These are phyloP conservation scores for Drosophila chauvacae DNA, from an alignment of 1,140 invertebrate species.

Conservation along the genomic window DNA sequence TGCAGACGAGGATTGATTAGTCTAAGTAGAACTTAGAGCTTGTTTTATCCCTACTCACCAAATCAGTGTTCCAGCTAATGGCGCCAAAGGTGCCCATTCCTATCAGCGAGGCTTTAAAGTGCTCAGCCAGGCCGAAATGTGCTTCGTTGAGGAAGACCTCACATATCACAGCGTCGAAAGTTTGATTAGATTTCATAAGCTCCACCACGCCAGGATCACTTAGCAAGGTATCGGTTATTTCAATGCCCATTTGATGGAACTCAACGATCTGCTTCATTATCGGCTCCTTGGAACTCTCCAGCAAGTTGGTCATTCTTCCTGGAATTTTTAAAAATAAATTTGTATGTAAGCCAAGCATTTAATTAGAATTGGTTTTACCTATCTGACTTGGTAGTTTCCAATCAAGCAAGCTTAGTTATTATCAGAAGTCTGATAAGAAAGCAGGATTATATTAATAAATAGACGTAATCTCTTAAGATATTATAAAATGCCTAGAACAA, in stretches of 20 bases:
- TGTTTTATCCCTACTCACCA: conserved; percentile 55
- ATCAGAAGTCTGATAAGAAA: not conserved
- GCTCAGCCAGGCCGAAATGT: conserved; percentile 70
- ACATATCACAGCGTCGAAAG: conserved; percentile 76
- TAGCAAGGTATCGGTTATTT: conserved; percentile 54
- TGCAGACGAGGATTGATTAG: not conserved
- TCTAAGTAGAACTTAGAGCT: conserved; percentile 34
- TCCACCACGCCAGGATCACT: conserved; percentile 51
- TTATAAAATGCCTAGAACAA: not conserved
- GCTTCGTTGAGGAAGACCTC: conserved; percentile 81
- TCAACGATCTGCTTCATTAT: conserved; percentile 60
- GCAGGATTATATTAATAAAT: not conserved
- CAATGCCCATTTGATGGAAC: conserved; percentile 67
- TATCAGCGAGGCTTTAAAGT: conserved; percentile 80
- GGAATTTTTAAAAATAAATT: conserved; percentile 4
- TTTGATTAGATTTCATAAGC: conserved; percentile 61
- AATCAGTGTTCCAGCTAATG: conserved; percentile 71
- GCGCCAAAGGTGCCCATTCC: conserved; percentile 77
- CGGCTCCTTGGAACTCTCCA: conserved; percentile 37
- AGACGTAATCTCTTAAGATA: not conserved
- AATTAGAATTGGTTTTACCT: not conserved
- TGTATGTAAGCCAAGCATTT: not conserved
- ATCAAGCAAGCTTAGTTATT: not conserved
- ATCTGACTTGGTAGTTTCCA: not conserved
- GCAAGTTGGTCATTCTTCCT: conserved; percentile 50